A percentile compares a stretch with the other conserved stretches of the same genome.
Conservation (phyloP, 2,113 vertebrate species). For the Tupaia tana region DNA sequence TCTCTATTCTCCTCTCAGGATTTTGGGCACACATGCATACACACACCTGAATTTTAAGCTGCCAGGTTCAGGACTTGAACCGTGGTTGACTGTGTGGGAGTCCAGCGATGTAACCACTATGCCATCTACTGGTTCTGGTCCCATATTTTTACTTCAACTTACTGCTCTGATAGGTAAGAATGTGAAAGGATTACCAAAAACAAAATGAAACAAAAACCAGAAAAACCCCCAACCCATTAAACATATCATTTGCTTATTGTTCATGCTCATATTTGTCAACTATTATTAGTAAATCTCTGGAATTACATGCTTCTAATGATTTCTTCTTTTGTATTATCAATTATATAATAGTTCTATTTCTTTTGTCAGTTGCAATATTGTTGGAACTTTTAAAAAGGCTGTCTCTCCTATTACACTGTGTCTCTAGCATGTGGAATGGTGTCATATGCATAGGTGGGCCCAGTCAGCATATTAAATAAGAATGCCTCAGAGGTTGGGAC, state of each 20-base stretch:
- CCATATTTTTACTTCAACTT: constrained; percentile 33
- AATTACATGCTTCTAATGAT: constrained; percentile 28
- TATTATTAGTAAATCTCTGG: constrained; percentile 32
- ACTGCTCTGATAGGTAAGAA: constrained; percentile 3
- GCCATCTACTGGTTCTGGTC: no score
- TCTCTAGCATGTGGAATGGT: constrained; percentile 16
- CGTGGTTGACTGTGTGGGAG: no score
- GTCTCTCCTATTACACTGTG: not conserved
- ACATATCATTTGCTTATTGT: not conserved
- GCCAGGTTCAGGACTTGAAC: no score
- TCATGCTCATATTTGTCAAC: constrained; percentile 32
- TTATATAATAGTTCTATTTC: constrained; percentile 35
- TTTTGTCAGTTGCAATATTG: constrained; percentile 10
- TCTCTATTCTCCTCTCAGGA: no score
- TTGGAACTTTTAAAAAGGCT: constrained; percentile 39
- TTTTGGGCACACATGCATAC: no score
- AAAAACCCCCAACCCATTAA: not conserved
- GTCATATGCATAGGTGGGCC: not conserved
- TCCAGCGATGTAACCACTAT: no score
- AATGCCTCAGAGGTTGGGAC: not conserved
- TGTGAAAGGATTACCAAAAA: not conserved
- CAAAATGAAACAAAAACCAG: not conserved
- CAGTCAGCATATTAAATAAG: constrained; percentile 17
- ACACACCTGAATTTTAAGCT: no score
- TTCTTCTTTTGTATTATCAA: constrained; percentile 35